Base-by-base conservation (phyloP, 1,140 invertebrate species). In the Asbolus verrucosus region DNA sequence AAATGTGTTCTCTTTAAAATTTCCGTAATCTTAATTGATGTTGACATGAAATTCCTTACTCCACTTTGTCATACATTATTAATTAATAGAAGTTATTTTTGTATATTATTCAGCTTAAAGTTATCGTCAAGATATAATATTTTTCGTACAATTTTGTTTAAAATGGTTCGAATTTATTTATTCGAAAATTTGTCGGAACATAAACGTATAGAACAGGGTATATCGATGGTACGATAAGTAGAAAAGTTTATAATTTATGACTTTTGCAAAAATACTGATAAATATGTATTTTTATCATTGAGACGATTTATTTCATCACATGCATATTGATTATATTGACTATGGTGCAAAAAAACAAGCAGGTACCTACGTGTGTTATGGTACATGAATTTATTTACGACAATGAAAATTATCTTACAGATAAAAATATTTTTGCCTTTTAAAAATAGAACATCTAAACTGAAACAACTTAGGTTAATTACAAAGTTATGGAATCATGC, bases 251-350 rank as follows among this genome's bases (percentile, higher is more conserved):
- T 11, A n/a, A 36, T 36, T 36, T 36, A 43, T 16, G 2, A 16
- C 15, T 43, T 15, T 18, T 16, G 5, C 15, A 14, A 16, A 27
- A 11, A 14, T 54, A 43, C 9, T 24, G n/a, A 3, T 5, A 19
- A 24, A 54, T 54, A 9, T 13, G 11, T 18, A 54, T 21, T 54
- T 54, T 54, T 54, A 27, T 27, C 14, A 54, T 54, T 27, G 18
- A 24, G 19, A 43, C 11, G 15, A 43, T 24, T 27, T 54, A 54
- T 54, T 19, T 24, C 46, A 54, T 43, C 33, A 16, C 15, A 16
- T 36, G 11, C 21, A 27, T 54, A 54, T 54, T 27, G 46, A 54
- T 54, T 27, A 27, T 54, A 54, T 54, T 27, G 46, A 54, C 9
- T 54, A 18, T n/a, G 21, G 18, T 27, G 18, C 3, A 27, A 50